Percentiles rank a stretch among this genome's conserved stretches.
Conservation (phyloP, 2,888 invertebrate genomes). For the Perithous albicinctus region DNA sequence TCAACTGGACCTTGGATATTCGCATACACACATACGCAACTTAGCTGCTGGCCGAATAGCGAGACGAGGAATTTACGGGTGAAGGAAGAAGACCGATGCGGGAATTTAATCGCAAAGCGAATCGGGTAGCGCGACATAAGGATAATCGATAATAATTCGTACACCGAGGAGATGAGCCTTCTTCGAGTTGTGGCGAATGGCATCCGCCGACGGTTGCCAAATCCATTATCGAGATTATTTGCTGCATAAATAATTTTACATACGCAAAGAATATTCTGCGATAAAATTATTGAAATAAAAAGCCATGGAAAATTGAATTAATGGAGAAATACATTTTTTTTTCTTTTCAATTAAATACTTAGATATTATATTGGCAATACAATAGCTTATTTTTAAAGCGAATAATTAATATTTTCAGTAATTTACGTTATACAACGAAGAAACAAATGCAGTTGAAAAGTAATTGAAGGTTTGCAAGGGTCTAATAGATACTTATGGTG, state of each 20-base stretch:
- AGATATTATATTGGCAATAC: too few relatives aligned
- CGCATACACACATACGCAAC: conserved; percentile 18
- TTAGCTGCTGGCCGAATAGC: not conserved
- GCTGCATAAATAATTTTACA: not conserved
- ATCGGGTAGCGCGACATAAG: not conserved
- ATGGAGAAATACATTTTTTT: not conserved
- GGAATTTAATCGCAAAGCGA: not conserved
- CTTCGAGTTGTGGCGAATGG: not conserved
- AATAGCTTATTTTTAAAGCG: too few relatives aligned
- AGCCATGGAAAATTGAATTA: too few relatives aligned
- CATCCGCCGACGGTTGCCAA: not conserved
- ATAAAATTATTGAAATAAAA: too few relatives aligned
- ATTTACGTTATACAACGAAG: not conserved
- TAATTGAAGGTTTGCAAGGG: not conserved
- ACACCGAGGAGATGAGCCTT: not conserved
- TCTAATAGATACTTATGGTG: conserved; percentile 23
- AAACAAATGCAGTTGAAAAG: not conserved
- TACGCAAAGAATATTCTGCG: too few relatives aligned
- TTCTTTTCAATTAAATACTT: too few relatives aligned
- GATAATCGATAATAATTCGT: conserved; percentile 13
- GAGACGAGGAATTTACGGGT: not conserved
- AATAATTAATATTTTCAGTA: not conserved
- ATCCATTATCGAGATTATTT: not conserved
- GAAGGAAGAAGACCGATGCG: not conserved
- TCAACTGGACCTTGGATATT: conserved; percentile 47